phyloP scores from a whole-genome alignment of 2,113 vertebrate genomes.

The Oncorhynchus clarkii region DNA sequence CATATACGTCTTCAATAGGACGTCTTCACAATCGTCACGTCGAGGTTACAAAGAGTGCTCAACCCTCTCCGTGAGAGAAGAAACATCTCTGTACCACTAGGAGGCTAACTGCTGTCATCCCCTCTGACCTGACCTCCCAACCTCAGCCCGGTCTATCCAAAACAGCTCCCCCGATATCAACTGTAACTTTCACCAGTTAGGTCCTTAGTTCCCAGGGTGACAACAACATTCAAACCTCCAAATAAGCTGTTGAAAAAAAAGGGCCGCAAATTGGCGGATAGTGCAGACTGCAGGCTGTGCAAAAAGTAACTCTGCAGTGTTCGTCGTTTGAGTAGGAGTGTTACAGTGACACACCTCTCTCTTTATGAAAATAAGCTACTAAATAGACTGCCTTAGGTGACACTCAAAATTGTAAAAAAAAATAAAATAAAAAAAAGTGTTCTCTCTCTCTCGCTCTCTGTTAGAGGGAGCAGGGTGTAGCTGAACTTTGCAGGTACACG shows the following conservation, averaged over 20 bases:
- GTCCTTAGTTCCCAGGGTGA: neutral
- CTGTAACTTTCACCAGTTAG: neutral
- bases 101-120: slow-evolving; percentile 8
- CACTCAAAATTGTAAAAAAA: neutral
- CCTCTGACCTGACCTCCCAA: neutral
- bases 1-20: slow-evolving; percentile 14
- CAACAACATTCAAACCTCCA: neutral
- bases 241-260: neutral
- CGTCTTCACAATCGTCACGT: slow-evolving; percentile 5
- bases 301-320: slow-evolving; percentile 18
- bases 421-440: too few relatives aligned
- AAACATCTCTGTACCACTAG: slow-evolving; percentile 16
- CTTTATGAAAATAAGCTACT: slow-evolving; percentile 35
- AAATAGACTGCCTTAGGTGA: slow-evolving; percentile 33
- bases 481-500: slow-evolving; percentile 48
- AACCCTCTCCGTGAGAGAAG: slow-evolving; percentile 3
- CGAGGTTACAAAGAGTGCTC: neutral
- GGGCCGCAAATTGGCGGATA: neutral
- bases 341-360: slow-evolving; percentile 48
- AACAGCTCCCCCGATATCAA: neutral
- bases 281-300: slow-evolving; percentile 3
- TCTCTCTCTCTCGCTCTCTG: neutral
- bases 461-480: slow-evolving; percentile 6
- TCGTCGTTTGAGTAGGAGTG: slow-evolving; percentile 21
- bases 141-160: neutral